A percentile compares a stretch with the other conserved stretches of the same genome.
Conservation (phyloP, 1,140 invertebrate species). For the Formica exsecta region DNA sequence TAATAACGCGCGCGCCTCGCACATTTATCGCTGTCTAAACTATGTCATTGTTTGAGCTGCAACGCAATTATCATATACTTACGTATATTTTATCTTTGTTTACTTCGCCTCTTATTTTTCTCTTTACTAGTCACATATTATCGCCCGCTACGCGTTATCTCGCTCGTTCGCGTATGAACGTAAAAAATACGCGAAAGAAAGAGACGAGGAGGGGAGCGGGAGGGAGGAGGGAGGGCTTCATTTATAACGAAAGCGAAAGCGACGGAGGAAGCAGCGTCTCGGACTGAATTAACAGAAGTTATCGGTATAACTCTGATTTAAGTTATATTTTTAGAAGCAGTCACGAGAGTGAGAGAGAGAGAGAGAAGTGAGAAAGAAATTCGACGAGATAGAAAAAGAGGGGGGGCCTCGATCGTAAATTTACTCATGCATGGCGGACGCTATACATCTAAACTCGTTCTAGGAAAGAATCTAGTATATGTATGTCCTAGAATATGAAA, state of each 20-base stretch:
- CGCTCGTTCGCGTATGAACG: slow-evolving; percentile 31
- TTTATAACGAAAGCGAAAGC: slow-evolving; percentile 29
- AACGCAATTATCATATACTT: slow-evolving; percentile 62
- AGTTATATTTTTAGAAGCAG: slow-evolving; percentile 35
- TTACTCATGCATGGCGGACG: slow-evolving; percentile 27
- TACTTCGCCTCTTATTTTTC: slow-evolving; percentile 56
- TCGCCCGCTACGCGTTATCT: slow-evolving; percentile 45
- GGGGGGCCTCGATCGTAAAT: slow-evolving; percentile 31
- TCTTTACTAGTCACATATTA: slow-evolving; percentile 43
- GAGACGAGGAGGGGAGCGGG: no score
- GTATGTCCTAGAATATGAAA: slow-evolving; percentile 26
- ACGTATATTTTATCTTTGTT: slow-evolving; percentile 61
- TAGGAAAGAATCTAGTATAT: neutral
- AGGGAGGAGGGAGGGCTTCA: neutral
- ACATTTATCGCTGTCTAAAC: slow-evolving; percentile 49
- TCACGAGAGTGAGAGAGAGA: neutral
- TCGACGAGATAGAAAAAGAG: neutral
- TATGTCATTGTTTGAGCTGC: slow-evolving; percentile 60
- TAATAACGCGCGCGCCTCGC: neutral
- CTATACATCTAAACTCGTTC: slow-evolving; percentile 35
- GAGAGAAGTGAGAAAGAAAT: slow-evolving; percentile 19
- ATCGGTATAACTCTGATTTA: neutral
- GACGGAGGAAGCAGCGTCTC: slow-evolving; percentile 2
- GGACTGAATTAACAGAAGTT: slow-evolving; percentile 41
- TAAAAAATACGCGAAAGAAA: slow-evolving; percentile 35